Conservation (phyloP, 2,113 vertebrate species). For the Chroicocephalus ridibundus region DNA sequence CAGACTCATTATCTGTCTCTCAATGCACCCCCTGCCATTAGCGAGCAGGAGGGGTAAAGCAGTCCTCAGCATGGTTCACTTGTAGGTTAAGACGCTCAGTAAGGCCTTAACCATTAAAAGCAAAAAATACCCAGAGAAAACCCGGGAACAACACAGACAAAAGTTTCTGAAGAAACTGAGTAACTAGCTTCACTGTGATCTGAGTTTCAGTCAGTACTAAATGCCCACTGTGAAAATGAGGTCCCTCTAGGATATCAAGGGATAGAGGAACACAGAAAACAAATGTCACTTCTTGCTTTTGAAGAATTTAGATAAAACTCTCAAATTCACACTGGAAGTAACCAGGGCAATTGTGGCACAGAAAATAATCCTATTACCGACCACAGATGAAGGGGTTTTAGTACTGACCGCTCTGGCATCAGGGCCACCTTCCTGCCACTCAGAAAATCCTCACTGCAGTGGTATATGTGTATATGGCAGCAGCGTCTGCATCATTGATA, state of each 20-base stretch:
- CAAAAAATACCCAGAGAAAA: neutral
- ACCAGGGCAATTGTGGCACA: neutral
- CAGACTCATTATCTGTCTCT: neutral
- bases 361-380: neutral
- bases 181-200: neutral
- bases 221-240: neutral
- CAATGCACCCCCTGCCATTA: neutral
- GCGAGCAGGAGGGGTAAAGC: neutral
- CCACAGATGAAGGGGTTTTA: neutral
- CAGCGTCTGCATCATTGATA: neutral
- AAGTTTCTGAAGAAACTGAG: neutral
- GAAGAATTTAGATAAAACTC: neutral
- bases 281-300: neutral
- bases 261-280: neutral
- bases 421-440: neutral
- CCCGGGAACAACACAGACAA: neutral
- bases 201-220: neutral
- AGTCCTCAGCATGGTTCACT: neutral
- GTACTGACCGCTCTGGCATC: neutral
- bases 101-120: neutral
- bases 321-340: neutral
- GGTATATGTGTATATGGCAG: rapidly evolving
- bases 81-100: neutral
- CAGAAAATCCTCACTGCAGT: neutral
- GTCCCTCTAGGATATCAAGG: neutral